These are phyloP conservation scores for Pentalonia nigronervosa DNA, from an alignment of 1,140 invertebrate genomes.

Conservation along the genomic window DNA sequence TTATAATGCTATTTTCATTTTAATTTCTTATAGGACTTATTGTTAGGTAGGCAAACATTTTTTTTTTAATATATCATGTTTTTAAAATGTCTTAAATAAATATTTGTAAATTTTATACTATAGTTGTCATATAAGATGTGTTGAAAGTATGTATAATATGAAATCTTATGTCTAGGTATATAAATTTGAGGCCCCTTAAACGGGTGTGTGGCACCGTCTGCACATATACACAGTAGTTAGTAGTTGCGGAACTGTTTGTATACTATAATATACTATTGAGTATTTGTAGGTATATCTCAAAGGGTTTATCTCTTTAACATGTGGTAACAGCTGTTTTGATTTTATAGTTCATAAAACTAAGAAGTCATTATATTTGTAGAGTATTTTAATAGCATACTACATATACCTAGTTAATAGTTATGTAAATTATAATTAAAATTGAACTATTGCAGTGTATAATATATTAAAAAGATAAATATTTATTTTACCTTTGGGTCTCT, in stretches of 20 bases:
- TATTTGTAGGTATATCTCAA: not conserved
- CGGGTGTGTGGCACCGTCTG: not conserved
- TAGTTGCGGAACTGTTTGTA: not conserved
- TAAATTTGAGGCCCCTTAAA: not conserved
- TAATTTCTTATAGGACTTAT: not conserved
- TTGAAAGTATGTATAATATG: not conserved
- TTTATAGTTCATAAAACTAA: constrained; percentile 43
- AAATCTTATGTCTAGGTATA: not conserved
- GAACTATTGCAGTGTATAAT: not conserved
- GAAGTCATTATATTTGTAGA: not conserved
- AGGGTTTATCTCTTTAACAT: not conserved
- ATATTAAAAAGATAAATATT: not conserved
- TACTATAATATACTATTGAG: not conserved
- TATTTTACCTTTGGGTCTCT: constrained; percentile 77
- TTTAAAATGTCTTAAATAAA: not conserved
- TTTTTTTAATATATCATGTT: not conserved
- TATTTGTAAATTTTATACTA: not conserved
- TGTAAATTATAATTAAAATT: not conserved
- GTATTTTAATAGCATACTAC: not conserved
- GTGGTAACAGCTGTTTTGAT: constrained; percentile 2
- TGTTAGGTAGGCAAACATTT: not conserved
- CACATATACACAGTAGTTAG: not conserved
- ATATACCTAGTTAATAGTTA: not conserved
- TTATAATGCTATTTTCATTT: not conserved
- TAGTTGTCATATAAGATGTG: not conserved